These are phyloP conservation scores for Craseonycteris thonglongyai DNA, from an alignment of 2,113 vertebrate genomes.

Conservation along the genomic window DNA sequence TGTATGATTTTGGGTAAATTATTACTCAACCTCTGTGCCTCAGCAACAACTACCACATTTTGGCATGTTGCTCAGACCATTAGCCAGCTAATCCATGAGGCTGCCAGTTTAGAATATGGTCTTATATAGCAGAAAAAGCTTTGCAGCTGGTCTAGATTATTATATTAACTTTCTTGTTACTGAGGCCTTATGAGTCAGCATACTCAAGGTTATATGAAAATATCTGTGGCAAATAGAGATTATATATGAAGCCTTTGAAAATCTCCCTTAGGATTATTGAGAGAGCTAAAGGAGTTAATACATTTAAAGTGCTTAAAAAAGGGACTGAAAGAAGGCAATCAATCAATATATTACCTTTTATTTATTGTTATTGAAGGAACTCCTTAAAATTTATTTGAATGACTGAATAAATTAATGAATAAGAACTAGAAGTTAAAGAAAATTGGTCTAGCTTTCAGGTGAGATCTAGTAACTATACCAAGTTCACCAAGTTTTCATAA, in stretches of 20 bases:
- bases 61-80: background rate
- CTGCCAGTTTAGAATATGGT: background rate
- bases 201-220: background rate
- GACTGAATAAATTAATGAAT: background rate
- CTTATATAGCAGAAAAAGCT: background rate
- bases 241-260: background rate
- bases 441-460: background rate
- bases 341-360: conserved; percentile 14
- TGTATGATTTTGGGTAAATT: background rate
- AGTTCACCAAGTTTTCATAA: background rate
- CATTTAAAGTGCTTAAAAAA: background rate
- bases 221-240: background rate
- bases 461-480: background rate
- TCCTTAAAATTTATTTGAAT: background rate
- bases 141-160: background rate
- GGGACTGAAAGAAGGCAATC: background rate
- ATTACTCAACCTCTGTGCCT: background rate
- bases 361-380: conserved; percentile 18
- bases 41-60: background rate
- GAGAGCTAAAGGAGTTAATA: background rate
- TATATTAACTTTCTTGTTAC: background rate
- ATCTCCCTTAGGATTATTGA: background rate
- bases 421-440: background rate
- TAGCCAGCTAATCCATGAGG: background rate
- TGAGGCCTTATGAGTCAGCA: background rate